Evolutionary conservation across 1,140 invertebrate species (phyloP), one percentile per base, ranked within the genome.

Genomic region (Zaprionus lachaisei): DNA sequence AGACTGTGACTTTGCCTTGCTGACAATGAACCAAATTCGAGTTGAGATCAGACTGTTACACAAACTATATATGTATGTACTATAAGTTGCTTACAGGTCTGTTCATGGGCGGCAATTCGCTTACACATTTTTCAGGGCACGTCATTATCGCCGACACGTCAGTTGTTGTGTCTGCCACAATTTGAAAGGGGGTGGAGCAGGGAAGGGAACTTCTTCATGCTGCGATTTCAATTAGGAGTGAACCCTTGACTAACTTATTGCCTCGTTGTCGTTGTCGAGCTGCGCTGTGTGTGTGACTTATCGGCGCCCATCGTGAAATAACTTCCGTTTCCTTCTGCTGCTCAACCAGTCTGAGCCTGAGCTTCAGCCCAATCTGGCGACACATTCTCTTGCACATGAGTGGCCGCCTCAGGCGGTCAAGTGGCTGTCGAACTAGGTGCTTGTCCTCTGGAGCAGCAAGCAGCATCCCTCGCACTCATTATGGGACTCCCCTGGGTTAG

Each of bases 401-500:
- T 34, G 37, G 12, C 5, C 55, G 38, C 47, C 17, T 41, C 26
- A 31, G 70, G 83, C 80, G 80, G 75, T 80, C 77, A 80, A 86
- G 82, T 76, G 81, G 41, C 78, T 60, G 54, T 74, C 72, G 38
- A 49, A 70, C 63, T 75, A 57, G 81, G 81, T 90, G 77, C 85
- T 89, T 89, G 87, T 84, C 84, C 84, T 73, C 71, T 90, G 65
- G 71, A 87, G 83, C 61, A 82, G 77, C 54, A 75, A 81, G 77
- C 54, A 75, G 63, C 26, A 57, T 47, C 80, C 60, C 31, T 51
- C 56, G 24, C 37, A 51, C 47, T 54, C 62, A 34, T 51, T 51
- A 49, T 14, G 17, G 11, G 0, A 20, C 44, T 47, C 17, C 31
- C 60, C 28, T 2, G 28, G 28, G 28, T 31, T 31, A 7, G 67